Base-by-base conservation (phyloP, 2,888 invertebrate genomes). In the Meloe dianella region DNA sequence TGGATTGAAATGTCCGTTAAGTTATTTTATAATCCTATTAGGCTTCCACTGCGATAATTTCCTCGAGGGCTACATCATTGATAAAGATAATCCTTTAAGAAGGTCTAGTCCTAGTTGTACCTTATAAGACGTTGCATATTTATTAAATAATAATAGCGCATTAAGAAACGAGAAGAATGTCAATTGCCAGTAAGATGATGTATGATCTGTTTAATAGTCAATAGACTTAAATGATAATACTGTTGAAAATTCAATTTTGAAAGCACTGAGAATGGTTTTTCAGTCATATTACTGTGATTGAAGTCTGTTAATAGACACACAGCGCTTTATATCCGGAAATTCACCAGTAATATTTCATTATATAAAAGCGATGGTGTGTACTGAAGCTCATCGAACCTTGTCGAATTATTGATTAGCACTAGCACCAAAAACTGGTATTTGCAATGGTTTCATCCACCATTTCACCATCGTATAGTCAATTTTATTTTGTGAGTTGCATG, bases 1-100 rank as follows among this genome's bases (percentile, higher is more conserved):
- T 67, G 63, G 63, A 61, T 67, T 57, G 66, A 57, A 54, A 63
- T 67, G 61, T 63, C 66, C 63, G 60, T 63, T 61, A 63, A 61
- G 57, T 63, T 60, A 41, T 60, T 57, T 51, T 30, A 54, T 62
- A 62, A 66, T 66, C 62, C 59, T 54, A 24, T 54, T 24, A 24
- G 4, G 8, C 14, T 24, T 24, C 54, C 14, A 24, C 8, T 24
- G 22, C 54, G 24, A 54, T 20, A 24, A 24, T 54, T 24, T 54
- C 9, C 54, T 54, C 20, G 12, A 54, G 24, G 54, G 24, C 24
- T 24, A 24, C 24, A 22, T 6, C 2, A 9, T 24, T 12, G 54
- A 24, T 54, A 24, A 24, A 24, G 54, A 54, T 24, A 54, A 54
- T 54, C 24, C 54, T 9, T 54, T 14, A 54, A 14, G 12, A 24